phyloP scores from a whole-genome alignment of 1,140 invertebrate species.

The Daktulosphaira vitifoliae region DNA sequence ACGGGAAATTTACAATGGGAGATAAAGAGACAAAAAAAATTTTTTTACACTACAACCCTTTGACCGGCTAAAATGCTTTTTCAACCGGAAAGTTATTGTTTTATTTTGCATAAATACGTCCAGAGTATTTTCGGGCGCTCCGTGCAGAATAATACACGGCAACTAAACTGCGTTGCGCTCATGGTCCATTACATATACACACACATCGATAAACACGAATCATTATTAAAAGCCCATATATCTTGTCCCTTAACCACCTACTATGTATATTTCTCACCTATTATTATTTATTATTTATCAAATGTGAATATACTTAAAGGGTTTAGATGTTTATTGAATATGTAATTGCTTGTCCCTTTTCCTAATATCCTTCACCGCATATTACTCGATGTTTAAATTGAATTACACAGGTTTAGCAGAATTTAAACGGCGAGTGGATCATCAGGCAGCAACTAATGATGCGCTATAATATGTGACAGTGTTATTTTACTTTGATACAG shows the following conservation, averaged over 20 bases:
- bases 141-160: slow-evolving; percentile 16
- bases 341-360: too few species aligned
- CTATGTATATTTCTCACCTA: slow-evolving; percentile 9
- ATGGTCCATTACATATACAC: slow-evolving; percentile 31
- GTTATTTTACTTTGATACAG: too few species aligned
- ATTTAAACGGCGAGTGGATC: too few species aligned
- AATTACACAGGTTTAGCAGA: too few species aligned
- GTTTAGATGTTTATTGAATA: not conserved
- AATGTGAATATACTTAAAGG: not conserved
- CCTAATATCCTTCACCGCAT: too few species aligned
- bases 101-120: slow-evolving; percentile 34
- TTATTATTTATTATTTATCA: slow-evolving; percentile 8
- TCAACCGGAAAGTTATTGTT: slow-evolving; percentile 33
- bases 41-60: slow-evolving; percentile 17
- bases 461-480: too few species aligned
- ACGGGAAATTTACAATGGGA: not conserved
- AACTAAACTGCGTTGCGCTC: slow-evolving; percentile 21
- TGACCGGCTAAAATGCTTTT: slow-evolving; percentile 30
- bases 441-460: too few species aligned
- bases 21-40: not conserved
- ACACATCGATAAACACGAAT: slow-evolving; percentile 31
- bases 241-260: slow-evolving; percentile 19
- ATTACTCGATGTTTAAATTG: too few species aligned
- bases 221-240: slow-evolving; percentile 32
- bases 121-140: slow-evolving; percentile 24